These are phyloP conservation scores for Lithophane socia DNA, from an alignment of 2,888 invertebrate species.

Conservation along the genomic window DNA sequence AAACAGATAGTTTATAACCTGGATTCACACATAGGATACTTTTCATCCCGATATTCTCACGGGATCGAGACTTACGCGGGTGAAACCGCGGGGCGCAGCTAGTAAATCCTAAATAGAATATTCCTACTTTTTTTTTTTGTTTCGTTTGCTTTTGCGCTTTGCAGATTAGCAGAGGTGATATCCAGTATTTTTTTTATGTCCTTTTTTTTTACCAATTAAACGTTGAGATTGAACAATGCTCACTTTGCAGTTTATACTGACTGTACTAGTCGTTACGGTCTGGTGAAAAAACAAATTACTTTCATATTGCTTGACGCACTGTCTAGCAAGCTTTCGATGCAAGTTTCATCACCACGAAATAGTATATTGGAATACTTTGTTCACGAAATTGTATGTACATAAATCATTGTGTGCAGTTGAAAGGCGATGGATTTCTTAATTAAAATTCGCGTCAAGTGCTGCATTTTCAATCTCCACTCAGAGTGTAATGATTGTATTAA, in stretches of 20 bases:
- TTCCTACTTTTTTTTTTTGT: too few relatives aligned
- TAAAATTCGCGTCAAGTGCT: constrained; percentile 4
- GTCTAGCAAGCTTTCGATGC: constrained; percentile 50
- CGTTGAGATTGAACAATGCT: constrained; percentile 4
- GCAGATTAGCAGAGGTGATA: neutral
- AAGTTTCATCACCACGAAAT: constrained; percentile 44
- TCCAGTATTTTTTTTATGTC: neutral
- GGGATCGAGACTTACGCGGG: too few relatives aligned
- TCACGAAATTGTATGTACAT: constrained; percentile 29
- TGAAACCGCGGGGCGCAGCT: too few relatives aligned
- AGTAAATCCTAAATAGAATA: too few relatives aligned
- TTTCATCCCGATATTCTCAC: too few relatives aligned
- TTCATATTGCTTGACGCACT: constrained; percentile 65
- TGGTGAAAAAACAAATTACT: constrained; percentile 71
- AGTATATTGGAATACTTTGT: constrained; percentile 35
- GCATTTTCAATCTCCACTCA: constrained; percentile 1
- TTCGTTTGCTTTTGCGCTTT: neutral
- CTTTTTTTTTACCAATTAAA: neutral
- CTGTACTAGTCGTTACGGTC: constrained; percentile 60
- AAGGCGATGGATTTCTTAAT: constrained; percentile 14
- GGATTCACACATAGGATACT: too few relatives aligned
- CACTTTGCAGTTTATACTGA: constrained; percentile 2
- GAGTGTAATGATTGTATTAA: neutral
- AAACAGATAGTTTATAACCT: too few relatives aligned
- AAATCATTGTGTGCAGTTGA: constrained; percentile 5